Base-by-base conservation (phyloP, 1,140 invertebrate genomes). In the Saxidomus purpurata region DNA sequence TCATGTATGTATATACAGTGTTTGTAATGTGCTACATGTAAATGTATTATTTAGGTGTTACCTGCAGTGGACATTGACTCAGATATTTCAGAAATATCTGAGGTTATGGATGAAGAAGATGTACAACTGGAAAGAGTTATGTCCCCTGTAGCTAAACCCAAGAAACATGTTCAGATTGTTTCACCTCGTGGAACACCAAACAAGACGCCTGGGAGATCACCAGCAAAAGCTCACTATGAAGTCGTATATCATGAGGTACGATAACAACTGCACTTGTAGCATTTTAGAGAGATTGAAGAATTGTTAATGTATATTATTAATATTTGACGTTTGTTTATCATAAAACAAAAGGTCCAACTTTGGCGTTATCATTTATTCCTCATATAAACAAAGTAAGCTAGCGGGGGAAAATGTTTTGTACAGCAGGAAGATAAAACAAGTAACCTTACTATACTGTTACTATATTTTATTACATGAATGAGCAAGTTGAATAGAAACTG, bases 61-160 rank as follows among this genome's bases (percentile, higher is more conserved):
- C 94, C 94, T 9, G 83, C 92, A 71, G 90, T 95, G 22, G 94
- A 94, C 82, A 95, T 95, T 79, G 94, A 95, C 74, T 93, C 90
- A 77, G 89, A 91, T 69, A 34, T 90, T 28, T 92, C 92, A 34
- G 92, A 92, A 47, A 67, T 89, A 17, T 92, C 91, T 1, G 86
- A 80, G 38, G 71, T 77, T 25, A 36, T 81, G 43, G 86, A 80
- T 13, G 79, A 89, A 69, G 79, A 31, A 67, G 25, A 31, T 19
- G 47, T 67, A 13, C 61, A 61, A 28, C 25, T 59, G 52, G 19
- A 34, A 36, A 69, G 34, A 36, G 34, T 25, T 43, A 80, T 25
- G 40, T 80, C 71, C 47, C 76, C 76, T 13, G 86, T 69, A 36
- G 0, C 38, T 31, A 88, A 88, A 67, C 40, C 74, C 25, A 88